Percentiles rank a stretch among this genome's conserved stretches.
phyloP scores from a whole-genome alignment of 1,140 invertebrate species.

The Zaprionus davidi region DNA sequence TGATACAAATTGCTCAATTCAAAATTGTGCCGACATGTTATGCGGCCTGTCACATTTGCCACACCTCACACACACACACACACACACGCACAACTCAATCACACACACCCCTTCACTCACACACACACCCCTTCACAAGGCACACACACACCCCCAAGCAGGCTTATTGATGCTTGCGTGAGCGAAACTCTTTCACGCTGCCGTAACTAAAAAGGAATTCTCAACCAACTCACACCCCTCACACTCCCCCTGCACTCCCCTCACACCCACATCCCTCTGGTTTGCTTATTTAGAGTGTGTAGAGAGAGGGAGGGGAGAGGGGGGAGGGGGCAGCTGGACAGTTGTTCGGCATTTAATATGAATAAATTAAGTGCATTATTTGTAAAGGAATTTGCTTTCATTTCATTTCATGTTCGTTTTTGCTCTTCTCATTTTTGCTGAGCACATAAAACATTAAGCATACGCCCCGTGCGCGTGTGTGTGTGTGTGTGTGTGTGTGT shows the following conservation, averaged over 20 bases:
- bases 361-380: slow-evolving; percentile 69
- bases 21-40: slow-evolving; percentile 53
- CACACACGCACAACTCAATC: neutral
- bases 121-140: neutral
- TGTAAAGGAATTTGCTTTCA: slow-evolving; percentile 26
- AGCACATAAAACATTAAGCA: slow-evolving; percentile 71
- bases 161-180: slow-evolving; percentile 40
- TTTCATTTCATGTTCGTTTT: slow-evolving; percentile 4
- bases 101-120: neutral
- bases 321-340: slow-evolving; percentile 11
- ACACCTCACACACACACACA: slow-evolving; percentile 27
- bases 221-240: neutral
- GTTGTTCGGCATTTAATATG: slow-evolving; percentile 45
- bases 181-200: slow-evolving; percentile 31
- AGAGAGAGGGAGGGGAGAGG: neutral
- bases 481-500: slow-evolving; percentile 11
- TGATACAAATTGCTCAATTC: slow-evolving; percentile 74
- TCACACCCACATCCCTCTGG: neutral
- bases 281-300: slow-evolving; percentile 8
- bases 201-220: slow-evolving; percentile 24
- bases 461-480: slow-evolving; percentile 32
- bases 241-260: no score
- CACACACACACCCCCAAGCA: neutral
- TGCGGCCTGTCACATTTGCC: slow-evolving; percentile 56
- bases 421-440: slow-evolving; percentile 14